Conservation (phyloP, 2,888 invertebrate genomes). For the Anorthoa munda region DNA sequence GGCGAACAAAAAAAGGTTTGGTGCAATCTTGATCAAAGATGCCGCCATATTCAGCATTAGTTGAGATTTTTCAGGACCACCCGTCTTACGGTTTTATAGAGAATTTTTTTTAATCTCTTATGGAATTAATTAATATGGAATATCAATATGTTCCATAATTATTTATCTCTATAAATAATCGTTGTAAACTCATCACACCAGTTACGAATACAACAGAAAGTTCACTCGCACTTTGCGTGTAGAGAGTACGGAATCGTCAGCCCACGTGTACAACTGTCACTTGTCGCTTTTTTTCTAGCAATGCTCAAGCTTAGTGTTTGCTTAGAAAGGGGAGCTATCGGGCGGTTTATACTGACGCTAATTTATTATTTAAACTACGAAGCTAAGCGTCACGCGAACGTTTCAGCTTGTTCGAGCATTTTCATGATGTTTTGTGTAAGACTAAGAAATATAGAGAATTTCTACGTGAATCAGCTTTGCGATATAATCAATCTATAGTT, state of each 20-base stretch:
- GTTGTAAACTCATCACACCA: no score
- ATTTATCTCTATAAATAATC: no score
- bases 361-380: slow-evolving; percentile 81
- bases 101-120: no score
- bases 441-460: neutral
- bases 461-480: neutral
- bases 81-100: no score
- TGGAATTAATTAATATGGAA: no score
- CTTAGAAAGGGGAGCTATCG: slow-evolving; percentile 72
- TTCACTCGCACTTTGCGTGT: neutral
- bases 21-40: no score
- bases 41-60: neutral
- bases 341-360: slow-evolving; percentile 73
- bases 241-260: slow-evolving; percentile 19
- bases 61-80: neutral
- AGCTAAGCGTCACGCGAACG: slow-evolving; percentile 61
- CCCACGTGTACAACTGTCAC: neutral
- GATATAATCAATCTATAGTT: neutral
- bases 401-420: slow-evolving; percentile 36
- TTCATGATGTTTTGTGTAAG: slow-evolving; percentile 30
- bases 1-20: no score
- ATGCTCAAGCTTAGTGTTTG: slow-evolving; percentile 75
- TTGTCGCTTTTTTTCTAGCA: slow-evolving; percentile 66
- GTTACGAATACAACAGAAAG: neutral
- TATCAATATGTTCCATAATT: no score